phyloP scores from a whole-genome alignment of 2,113 vertebrate species.

The Uropsilus gracilis region DNA sequence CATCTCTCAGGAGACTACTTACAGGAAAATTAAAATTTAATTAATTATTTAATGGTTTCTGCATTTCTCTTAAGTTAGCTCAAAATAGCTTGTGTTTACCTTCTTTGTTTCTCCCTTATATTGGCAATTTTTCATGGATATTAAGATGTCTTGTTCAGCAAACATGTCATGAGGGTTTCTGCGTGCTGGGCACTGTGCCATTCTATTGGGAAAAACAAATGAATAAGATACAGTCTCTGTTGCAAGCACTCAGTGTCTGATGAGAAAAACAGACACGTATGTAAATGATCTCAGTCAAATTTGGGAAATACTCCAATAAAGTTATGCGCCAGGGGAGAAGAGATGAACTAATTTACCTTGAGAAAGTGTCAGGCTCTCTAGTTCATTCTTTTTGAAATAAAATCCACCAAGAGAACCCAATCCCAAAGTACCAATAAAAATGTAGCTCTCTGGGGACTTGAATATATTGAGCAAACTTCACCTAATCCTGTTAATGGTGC shows the following conservation, averaged over 20 bases:
- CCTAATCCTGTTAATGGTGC: slow-evolving; percentile 19
- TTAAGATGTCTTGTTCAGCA: slow-evolving; percentile 54
- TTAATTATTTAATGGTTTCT: slow-evolving; percentile 73
- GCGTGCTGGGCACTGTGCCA: neutral
- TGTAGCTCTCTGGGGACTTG: neutral
- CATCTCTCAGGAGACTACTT: slow-evolving; percentile 60
- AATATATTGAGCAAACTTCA: slow-evolving; percentile 31
- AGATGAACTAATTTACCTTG: slow-evolving; percentile 36
- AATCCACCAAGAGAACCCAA: slow-evolving; percentile 50
- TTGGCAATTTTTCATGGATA: slow-evolving; percentile 51
- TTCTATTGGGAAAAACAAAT: slow-evolving; percentile 45
- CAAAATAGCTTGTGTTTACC: slow-evolving; percentile 68
- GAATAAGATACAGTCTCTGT: slow-evolving; percentile 36
- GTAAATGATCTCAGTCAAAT: slow-evolving; percentile 55
- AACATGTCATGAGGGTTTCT: slow-evolving; percentile 34
- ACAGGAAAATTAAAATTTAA: slow-evolving; percentile 74
- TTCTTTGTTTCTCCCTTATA: slow-evolving; percentile 58
- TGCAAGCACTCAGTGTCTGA: slow-evolving; percentile 36
- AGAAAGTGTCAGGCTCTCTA: neutral
- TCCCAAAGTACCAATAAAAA: slow-evolving; percentile 40
- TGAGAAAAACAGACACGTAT: slow-evolving; percentile 18
- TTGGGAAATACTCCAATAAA: slow-evolving; percentile 50
- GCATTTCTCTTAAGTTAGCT: slow-evolving; percentile 56
- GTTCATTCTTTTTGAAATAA: slow-evolving; percentile 48
- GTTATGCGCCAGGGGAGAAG: slow-evolving; percentile 13